Percentiles rank a stretch among this genome's conserved stretches.
These are phyloP conservation scores for Aplysina aerophoba DNA, from an alignment of 37 sponge, comb jelly and placozoan genomes.

Conservation along the genomic window DNA sequence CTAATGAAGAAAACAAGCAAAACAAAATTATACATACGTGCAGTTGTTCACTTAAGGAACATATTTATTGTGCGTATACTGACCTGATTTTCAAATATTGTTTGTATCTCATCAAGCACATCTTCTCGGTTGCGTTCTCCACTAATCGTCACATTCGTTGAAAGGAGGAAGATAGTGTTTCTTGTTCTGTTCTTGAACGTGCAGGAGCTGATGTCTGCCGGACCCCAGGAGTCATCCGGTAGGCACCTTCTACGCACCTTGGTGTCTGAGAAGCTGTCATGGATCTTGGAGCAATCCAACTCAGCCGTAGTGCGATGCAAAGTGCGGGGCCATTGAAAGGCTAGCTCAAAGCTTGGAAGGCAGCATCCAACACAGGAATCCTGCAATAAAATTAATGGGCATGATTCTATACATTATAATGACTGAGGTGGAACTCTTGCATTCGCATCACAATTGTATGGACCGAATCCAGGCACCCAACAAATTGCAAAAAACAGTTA, in stretches of 20 bases:
- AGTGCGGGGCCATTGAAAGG: conserved; percentile 13
- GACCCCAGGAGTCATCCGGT: neutral
- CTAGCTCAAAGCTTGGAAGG: neutral
- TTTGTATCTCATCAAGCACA: neutral
- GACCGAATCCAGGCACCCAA: neutral
- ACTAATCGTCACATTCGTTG: too few relatives aligned
- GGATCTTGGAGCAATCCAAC: conserved; percentile 8
- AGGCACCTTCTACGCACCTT: neutral
- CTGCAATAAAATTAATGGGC: neutral
- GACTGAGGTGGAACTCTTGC: too few relatives aligned
- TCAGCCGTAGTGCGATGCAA: neutral
- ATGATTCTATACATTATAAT: too few relatives aligned
- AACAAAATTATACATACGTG: too few relatives aligned
- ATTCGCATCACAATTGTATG: neutral
- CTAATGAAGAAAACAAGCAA: too few relatives aligned
- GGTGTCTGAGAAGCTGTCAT: neutral
- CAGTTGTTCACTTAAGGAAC: too few relatives aligned
- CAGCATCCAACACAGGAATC: conserved; percentile 29
- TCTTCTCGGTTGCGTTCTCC: neutral
- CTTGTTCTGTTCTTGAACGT: conserved; percentile 26
- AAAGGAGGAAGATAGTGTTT: neutral
- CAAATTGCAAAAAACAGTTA: neutral
- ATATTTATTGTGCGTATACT: too few relatives aligned
- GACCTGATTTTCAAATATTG: too few relatives aligned
- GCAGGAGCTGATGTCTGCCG: conserved; percentile 19